Conservation (phyloP, 2,888 invertebrate species). For the Polydrusus cervinus region DNA sequence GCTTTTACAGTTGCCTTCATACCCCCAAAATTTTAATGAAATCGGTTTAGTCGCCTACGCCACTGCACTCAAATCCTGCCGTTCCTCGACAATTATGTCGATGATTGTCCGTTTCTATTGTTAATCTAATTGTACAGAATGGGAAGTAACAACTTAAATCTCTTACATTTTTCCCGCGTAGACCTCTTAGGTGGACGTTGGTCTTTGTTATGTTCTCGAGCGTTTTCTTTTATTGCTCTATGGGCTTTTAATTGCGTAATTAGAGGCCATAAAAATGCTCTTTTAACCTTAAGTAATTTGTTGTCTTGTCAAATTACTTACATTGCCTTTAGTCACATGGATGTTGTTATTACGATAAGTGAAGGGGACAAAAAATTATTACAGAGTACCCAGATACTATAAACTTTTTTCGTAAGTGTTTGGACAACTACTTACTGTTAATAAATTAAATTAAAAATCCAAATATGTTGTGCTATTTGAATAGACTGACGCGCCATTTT, state of each 20-base stretch:
- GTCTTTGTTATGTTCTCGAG: constrained; percentile 48
- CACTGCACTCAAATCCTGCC: constrained; percentile 18
- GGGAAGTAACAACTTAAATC: constrained; percentile 55
- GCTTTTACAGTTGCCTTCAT: too few species aligned
- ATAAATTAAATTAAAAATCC: too few species aligned
- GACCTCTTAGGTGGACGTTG: constrained; percentile 51
- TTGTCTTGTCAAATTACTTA: constrained; percentile 37
- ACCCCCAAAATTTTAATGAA: too few species aligned
- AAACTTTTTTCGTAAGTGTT: too few species aligned
- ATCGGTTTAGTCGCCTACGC: neutral
- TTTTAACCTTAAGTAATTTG: constrained; percentile 41
- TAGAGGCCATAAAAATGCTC: constrained; percentile 52
- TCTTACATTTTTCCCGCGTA: constrained; percentile 39
- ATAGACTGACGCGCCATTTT: too few species aligned
- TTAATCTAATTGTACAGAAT: constrained; percentile 55
- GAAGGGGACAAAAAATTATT: neutral
- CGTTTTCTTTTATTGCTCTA: constrained; percentile 49
- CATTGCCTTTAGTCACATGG: neutral
- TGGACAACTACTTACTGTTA: too few species aligned
- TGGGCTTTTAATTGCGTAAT: constrained; percentile 56
- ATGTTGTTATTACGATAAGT: neutral
- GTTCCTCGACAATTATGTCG: constrained; percentile 51
- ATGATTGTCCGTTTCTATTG: constrained; percentile 54
- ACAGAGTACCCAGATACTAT: too few species aligned
- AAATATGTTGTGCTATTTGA: too few species aligned